These are phyloP conservation scores for Zoanthus solanderi DNA, from an alignment of 92 coral and sea anemone genomes.

Conservation along the genomic window DNA sequence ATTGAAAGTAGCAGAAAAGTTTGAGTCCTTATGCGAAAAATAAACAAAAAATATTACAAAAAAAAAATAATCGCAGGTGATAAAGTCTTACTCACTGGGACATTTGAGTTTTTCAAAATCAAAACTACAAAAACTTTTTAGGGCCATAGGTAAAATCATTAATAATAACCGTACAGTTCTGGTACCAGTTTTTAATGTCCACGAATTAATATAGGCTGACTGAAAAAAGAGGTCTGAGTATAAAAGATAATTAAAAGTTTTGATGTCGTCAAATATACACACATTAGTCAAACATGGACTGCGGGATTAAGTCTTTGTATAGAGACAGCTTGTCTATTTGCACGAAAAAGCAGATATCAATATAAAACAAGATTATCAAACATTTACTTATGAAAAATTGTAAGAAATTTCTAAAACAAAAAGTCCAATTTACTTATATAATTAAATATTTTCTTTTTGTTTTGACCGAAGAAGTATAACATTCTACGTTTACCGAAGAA, in stretches of 20 bases:
- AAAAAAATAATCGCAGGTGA: not conserved
- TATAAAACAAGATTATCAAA: no score
- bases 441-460: no score
- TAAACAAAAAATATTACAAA: not conserved
- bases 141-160: not conserved
- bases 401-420: no score
- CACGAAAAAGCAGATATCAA: no score
- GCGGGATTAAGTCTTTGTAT: not conserved
- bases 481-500: no score
- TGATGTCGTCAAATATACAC: not conserved
- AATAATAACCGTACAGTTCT: conserved; percentile 21
- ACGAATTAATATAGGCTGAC: not conserved
- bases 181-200: conserved; percentile 28
- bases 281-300: not conserved
- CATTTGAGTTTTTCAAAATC: not conserved
- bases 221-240: not conserved
- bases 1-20: not conserved
- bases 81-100: no score
- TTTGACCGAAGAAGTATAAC: no score
- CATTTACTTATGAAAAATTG: no score
- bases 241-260: not conserved
- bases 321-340: no score
- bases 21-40: not conserved
- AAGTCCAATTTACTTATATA: no score
- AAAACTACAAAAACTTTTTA: not conserved